Base-by-base conservation (phyloP, 2,113 vertebrate species). In the Melospiza melodia region DNA sequence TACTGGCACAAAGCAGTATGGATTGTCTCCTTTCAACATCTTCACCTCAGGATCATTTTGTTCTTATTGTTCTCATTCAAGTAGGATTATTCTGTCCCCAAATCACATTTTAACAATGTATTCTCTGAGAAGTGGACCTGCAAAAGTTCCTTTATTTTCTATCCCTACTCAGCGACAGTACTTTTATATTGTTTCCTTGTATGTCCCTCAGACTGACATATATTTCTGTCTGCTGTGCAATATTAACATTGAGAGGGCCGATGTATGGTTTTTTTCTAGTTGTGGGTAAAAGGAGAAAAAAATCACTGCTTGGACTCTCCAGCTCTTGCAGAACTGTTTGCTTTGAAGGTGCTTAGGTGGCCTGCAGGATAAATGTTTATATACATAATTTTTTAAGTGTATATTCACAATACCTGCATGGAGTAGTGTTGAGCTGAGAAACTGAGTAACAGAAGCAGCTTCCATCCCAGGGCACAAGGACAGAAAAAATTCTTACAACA, bases 1-100 rank as follows among this genome's bases (percentile, higher is more conserved):
- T 57, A 52, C 48, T 22, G 62, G 55, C 19, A 43, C n/a, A 72
- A 84, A 90, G 72, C 27, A 82, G 8, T 37, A 24, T 16, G 15
- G 46, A 57, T 95, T 91, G 41, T 79, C 33, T 16, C 14, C 49
- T 84, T 67, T 73, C 27, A 57, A 31, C 46, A 18, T 65, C 13
- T 79, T 91, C 71, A 95, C 61, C 84, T 83, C 75, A 62, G 48
- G 85, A 76, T 68, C 46, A 46, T 33, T 80, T 92, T 58, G 48
- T 55, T 95, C 85, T 83, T 84, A 68, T 94, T 88, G 33, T 72
- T 93, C 67, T 95, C 39, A 27, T 92, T 95, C 35, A 39, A 48
- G 23, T 74, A 52, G 68, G 91, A 62, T 95, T 95, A 91, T 87
- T 91, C 37, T 17, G 5, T 28, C 6, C 10, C 8, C 22, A 85